Percentiles rank a stretch among this genome's conserved stretches.
Conservation (phyloP, 2,797 vertebrate genomes). For the Poeciliopsis infans region DNA sequence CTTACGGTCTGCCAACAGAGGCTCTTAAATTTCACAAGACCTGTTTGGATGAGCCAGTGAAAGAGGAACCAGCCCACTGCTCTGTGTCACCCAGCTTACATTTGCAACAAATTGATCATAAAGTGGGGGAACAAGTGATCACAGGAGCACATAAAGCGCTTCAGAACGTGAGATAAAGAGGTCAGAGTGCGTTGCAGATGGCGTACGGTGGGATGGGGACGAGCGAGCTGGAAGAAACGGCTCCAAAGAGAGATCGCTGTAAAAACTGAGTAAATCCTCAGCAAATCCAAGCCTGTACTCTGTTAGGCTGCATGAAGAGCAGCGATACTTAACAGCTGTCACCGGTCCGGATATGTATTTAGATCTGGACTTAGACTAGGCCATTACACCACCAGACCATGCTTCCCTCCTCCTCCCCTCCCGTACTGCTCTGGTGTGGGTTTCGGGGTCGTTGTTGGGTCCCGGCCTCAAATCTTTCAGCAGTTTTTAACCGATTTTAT, state of each 20-base stretch:
- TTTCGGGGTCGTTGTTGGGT: background rate
- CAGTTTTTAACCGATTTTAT: background rate
- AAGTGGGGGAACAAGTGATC: conserved; percentile 39
- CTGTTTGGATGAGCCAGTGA: conserved; percentile 69
- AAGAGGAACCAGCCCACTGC: conserved; percentile 63
- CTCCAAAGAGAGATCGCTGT: conserved; percentile 32
- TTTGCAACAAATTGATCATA: conserved; percentile 65
- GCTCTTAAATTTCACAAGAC: conserved; percentile 75
- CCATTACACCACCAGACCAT: background rate
- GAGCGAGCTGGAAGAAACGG: conserved; percentile 10
- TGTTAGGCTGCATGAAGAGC: conserved; percentile 14
- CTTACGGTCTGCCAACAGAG: conserved; percentile 53
- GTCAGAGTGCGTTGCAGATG: conserved; percentile 35
- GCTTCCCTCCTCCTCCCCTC: background rate
- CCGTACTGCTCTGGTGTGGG: background rate
- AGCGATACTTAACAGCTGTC: background rate
- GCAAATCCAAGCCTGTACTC: conserved; percentile 18
- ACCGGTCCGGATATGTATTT: background rate
- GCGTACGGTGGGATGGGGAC: conserved; percentile 27
- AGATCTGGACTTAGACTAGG: background rate
- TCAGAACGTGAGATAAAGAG: conserved; percentile 25
- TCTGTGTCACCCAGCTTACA: conserved; percentile 54
- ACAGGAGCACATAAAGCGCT: conserved; percentile 35
- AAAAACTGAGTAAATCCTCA: conserved; percentile 50
- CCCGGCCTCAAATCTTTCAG: background rate